Evolutionary conservation across 2,888 invertebrate species (phyloP), one percentile per base, ranked within the genome.

Genomic region (Tineola bisselliella): DNA sequence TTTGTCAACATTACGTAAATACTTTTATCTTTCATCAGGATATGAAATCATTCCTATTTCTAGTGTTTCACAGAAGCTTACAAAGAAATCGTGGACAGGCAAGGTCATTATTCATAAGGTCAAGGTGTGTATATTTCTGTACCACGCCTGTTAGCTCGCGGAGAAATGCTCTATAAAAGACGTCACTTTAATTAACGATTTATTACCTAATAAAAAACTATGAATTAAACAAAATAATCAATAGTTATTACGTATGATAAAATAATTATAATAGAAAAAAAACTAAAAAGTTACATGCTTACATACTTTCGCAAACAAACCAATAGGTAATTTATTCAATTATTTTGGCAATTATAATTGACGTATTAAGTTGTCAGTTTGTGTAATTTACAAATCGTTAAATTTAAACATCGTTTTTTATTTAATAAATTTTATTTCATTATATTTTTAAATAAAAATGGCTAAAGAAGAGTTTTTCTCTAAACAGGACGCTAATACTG

Each of bases 401-500:
- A 25, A 4, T 25, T 4, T 25, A 25, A 2, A 6, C 25, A 25
- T 6, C 6, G 25, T 25, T 25, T 25, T 6, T 25, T 38, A 38
- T 38, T 38, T 6, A 12, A 38, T 38, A 38, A 6, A 38, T 38
- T 38, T 38, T 10, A 38, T 10, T 38, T 1, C 1, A 12, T 12
- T 6, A 38, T 38, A 38, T 38, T 61, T 52, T 38, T 38, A 18
- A 66, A 25, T 25, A 69, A 62, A 52, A 54, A 71, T 71, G 79
- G 72, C 74, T 30, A 75, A 75, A 63, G 74, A 75, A 13, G 58
- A 54, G 0, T 19, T 10, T 64, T 65, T 18, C 12, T 58, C 61
- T 1, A 81, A 79, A 65, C 81, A 68, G 62, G 86, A 86, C 62
- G 77, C 81, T 0, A 87, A 81, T 66, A 83, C 75, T 8, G 86